Percentiles rank a stretch among this genome's conserved stretches.
phyloP scores from a whole-genome alignment of 2,888 invertebrate genomes.

The Ellobium chinense region DNA sequence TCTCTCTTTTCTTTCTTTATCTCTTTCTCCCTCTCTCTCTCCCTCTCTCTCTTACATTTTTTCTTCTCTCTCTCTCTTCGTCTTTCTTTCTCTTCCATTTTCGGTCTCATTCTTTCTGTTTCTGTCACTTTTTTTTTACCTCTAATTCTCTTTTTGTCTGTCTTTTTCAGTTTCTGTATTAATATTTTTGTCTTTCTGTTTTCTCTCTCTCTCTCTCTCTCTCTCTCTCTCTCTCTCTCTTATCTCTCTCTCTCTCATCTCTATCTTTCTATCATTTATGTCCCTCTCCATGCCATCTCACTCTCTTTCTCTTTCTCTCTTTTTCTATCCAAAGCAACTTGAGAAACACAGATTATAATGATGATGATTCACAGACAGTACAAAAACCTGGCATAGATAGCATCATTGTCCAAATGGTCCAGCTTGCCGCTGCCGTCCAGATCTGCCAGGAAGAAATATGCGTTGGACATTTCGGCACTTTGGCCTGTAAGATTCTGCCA shows the following conservation, averaged over 20 bases:
- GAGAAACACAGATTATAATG: no score
- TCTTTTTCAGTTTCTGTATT: neutral
- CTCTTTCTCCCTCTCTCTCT: conserved; percentile 33
- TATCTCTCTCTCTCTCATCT: no score
- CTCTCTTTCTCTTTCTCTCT: no score
- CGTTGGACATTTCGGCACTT: conserved; percentile 57
- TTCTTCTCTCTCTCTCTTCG: conserved; percentile 2
- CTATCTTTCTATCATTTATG: no score
- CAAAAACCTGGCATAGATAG: conserved; percentile 58
- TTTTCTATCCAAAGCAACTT: no score
- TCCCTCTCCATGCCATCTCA: no score
- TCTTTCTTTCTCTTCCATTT: neutral
- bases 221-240: neutral
- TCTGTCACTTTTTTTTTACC: neutral
- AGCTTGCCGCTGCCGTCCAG: conserved; percentile 62
- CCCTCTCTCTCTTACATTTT: neutral
- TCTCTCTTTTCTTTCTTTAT: conserved; percentile 2
- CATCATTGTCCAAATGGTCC: conserved; percentile 53
- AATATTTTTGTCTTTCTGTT: neutral
- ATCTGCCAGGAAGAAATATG: conserved; percentile 66
- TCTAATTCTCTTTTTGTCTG: no score
- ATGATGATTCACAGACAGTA: no score
- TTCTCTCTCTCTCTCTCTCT: neutral
- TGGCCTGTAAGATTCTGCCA: conserved; percentile 62
- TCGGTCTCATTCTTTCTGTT: neutral